A percentile compares a stretch with the other conserved stretches of the same genome.
Evolutionary conservation across 2,888 invertebrate species (phyloP).

Genomic region (Agrilus mali): DNA sequence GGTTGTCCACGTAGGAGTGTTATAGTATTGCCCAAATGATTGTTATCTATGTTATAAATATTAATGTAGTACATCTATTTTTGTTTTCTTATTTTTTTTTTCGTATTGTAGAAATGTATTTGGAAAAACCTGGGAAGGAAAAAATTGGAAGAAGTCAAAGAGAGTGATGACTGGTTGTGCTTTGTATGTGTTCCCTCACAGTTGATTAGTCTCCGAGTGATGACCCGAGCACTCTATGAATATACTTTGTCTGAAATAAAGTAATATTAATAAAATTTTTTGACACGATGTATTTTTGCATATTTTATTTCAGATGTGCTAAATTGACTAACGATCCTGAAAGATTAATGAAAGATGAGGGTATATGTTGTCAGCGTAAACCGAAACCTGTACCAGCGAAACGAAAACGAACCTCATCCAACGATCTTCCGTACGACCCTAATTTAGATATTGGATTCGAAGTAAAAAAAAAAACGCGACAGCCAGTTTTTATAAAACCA

Average conservation of each 20-base stretch:
- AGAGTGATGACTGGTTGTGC: conserved; percentile 69
- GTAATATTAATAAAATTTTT: conserved; percentile 26
- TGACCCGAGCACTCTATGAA: conserved; percentile 58
- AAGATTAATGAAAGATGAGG: conserved; percentile 22
- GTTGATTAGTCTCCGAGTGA: conserved; percentile 51
- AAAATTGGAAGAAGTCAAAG: conserved; percentile 58
- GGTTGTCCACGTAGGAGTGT: no score
- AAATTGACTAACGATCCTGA: conserved; percentile 33
- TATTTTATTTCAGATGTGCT: conserved; percentile 31
- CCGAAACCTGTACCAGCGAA: not conserved
- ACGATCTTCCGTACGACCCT: not conserved
- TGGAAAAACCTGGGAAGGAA: conserved; percentile 53
- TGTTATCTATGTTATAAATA: no score
- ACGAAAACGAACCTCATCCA: conserved; percentile 15
- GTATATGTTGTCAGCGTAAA: conserved; percentile 25
- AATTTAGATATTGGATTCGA: not conserved
- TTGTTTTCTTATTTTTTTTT: no score
- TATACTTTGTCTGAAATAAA: conserved; percentile 50
- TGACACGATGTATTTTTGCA: not conserved
- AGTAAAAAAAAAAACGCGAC: not conserved
- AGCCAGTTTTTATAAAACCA: no score
- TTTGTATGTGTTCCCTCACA: conserved; percentile 59
- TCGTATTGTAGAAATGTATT: conserved; percentile 59
- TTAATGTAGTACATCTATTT: no score
- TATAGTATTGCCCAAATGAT: no score